Conservation (phyloP, 2,888 invertebrate species). For the Philopedon plagiatum region DNA sequence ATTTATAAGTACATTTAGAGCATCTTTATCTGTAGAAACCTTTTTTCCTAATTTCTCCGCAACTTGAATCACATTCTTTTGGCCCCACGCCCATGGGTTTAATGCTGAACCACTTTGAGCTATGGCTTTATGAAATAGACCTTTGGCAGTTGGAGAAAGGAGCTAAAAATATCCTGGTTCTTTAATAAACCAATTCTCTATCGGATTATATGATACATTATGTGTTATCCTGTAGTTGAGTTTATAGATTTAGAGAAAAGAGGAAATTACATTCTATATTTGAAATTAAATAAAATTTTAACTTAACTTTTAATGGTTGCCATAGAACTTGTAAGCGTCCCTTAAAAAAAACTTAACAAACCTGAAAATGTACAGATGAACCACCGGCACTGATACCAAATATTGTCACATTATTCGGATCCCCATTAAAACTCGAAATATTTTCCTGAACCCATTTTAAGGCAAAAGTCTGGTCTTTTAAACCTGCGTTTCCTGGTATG, state of each 20-base stretch:
- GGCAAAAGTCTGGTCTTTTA: constrained; percentile 71
- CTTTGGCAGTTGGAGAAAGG: constrained; percentile 68
- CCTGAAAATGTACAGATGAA: constrained; percentile 68
- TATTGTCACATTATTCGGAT: constrained; percentile 70
- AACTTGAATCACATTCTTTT: constrained; percentile 42
- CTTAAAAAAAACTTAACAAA: no score
- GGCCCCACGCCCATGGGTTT: constrained; percentile 53
- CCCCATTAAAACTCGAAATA: constrained; percentile 69
- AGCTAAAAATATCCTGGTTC: no score
- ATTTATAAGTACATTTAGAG: constrained; percentile 65
- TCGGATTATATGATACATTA: no score
- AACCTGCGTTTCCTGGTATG: constrained; percentile 70
- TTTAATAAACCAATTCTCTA: no score
- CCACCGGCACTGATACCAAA: constrained; percentile 72
- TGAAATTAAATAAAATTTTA: no score
- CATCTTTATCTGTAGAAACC: constrained; percentile 63
- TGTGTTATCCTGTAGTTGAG: no score
- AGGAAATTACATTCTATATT: no score
- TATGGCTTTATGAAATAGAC: constrained; percentile 57
- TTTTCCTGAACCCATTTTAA: constrained; percentile 70
- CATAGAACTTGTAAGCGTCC: no score
- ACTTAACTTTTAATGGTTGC: no score
- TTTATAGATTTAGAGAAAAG: no score
- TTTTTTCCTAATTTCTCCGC: constrained; percentile 54
- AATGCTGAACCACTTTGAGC: constrained; percentile 56